Base-by-base conservation (phyloP, 2,113 vertebrate species). In the Philantomba maxwellii region DNA sequence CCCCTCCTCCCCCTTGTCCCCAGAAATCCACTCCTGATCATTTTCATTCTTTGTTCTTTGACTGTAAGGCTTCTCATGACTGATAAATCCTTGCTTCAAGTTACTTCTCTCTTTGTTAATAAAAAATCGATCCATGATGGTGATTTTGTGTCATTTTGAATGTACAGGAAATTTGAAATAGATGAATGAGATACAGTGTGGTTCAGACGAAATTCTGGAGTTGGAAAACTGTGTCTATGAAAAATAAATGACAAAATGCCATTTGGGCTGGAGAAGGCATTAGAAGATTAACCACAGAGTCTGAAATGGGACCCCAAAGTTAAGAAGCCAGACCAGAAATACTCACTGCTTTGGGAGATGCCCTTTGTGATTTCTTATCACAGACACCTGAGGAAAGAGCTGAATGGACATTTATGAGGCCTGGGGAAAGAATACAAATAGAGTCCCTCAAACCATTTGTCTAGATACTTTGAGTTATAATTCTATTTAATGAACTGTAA, bases 131-230 rank as follows among this genome's bases (percentile, higher is more conserved):
- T 77, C n/a, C 58, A 45, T 43, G 15, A n/a, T 60, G 55, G 84
- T n/a, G 62, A 78, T 91, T 96, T 90, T 82, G 58, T 75, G 33
- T 91, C 83, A n/a, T 85, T 89, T 60, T 93, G 89, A 90, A 97
- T 91, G 36, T 33, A 66, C 82, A 97, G 96, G 83, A 97, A 97
- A 97, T 97, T 96, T 93, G 94, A 97, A 96, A 87, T 91, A 89
- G 92, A 85, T 94, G n/a, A 97, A 75, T 85, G 81, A 88, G 51
- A 47, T 58, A 75, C 4, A 23, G 13, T 51, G 53, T 51, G 25
- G 19, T 55, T 89, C 39, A 75, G 82, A 83, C 91, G 60, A 92
- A 97, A 86, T 21, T 94, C 91, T 92, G 2, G 25, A 57, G 0
- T 5, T 97, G 39, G 86, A 62, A 94, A 89, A 45, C 45, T 6